Conservation (phyloP, 2,797 vertebrate genomes). For the Sebastes umbrosus region DNA sequence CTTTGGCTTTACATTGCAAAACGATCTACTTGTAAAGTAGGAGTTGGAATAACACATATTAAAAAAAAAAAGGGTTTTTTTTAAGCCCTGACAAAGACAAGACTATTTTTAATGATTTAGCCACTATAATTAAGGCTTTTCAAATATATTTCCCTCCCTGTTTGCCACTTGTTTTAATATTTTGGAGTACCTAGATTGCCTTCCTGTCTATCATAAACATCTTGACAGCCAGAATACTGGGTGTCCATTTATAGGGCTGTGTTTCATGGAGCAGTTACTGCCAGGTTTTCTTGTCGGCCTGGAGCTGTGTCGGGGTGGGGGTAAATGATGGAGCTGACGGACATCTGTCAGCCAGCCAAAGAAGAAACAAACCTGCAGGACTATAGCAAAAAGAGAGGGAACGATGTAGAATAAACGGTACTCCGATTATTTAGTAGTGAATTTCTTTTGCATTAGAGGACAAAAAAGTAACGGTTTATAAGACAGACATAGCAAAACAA, state of each 20-base stretch:
- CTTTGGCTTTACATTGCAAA: neutral
- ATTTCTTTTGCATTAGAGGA: conserved; percentile 36
- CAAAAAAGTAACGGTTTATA: conserved; percentile 14
- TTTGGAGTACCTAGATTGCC: neutral
- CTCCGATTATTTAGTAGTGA: conserved; percentile 21
- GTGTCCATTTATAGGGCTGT: conserved; percentile 34
- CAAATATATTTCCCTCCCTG: fast-evolving
- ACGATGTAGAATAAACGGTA: neutral
- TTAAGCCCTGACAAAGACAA: neutral
- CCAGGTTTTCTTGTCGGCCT: conserved; percentile 38
- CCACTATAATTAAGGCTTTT: neutral
- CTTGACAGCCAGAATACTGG: conserved; percentile 3
- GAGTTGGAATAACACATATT: neutral
- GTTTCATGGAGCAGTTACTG: conserved; percentile 28
- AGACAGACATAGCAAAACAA: conserved; percentile 44
- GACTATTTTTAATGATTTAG: neutral
- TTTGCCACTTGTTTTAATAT: neutral
- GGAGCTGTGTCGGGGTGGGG: conserved; percentile 11
- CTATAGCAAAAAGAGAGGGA: neutral
- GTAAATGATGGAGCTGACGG: conserved; percentile 56
- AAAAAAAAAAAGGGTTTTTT: neutral
- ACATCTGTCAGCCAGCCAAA: conserved; percentile 68
- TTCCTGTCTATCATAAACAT: conserved; percentile 7
- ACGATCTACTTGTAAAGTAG: neutral
- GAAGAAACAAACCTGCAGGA: conserved; percentile 51